Percentiles rank a stretch among this genome's conserved stretches.
Evolutionary conservation across 2,888 invertebrate species (phyloP).

Genomic region (Meteorus colon): DNA sequence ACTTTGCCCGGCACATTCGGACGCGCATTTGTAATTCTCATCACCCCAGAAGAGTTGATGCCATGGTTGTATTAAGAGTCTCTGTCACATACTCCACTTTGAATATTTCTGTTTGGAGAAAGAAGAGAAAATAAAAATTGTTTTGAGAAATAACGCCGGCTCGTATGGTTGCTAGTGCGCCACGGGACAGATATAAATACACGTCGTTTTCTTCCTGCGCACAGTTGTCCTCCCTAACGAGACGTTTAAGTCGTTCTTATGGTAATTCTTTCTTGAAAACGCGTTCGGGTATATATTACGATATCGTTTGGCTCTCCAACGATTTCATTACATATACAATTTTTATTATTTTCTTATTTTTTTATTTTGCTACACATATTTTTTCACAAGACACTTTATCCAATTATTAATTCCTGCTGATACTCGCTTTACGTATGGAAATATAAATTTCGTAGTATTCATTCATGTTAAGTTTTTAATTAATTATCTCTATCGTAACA

Average conservation of each 20-base stretch:
- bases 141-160: conserved; percentile 6
- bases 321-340: conserved; percentile 38
- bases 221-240: conserved; percentile 43
- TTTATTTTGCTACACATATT: neutral
- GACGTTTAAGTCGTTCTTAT: conserved; percentile 46
- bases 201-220: conserved; percentile 28
- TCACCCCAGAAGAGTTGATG: conserved; percentile 11
- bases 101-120: conserved; percentile 43
- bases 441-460: neutral
- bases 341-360: conserved; percentile 15
- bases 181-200: conserved; percentile 39
- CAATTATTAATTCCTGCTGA: neutral
- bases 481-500: neutral
- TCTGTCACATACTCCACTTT: conserved; percentile 35
- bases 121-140: conserved; percentile 31
- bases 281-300: conserved; percentile 39
- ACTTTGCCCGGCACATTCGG: neutral
- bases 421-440: neutral
- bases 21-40: conserved; percentile 37
- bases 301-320: conserved; percentile 30
- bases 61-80: neutral
- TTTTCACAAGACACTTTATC: neutral
- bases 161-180: conserved; percentile 32
- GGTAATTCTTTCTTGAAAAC: conserved; percentile 39
- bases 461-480: neutral